Conservation (phyloP, 2,113 vertebrate genomes). For the Oncorhynchus clarkii region DNA sequence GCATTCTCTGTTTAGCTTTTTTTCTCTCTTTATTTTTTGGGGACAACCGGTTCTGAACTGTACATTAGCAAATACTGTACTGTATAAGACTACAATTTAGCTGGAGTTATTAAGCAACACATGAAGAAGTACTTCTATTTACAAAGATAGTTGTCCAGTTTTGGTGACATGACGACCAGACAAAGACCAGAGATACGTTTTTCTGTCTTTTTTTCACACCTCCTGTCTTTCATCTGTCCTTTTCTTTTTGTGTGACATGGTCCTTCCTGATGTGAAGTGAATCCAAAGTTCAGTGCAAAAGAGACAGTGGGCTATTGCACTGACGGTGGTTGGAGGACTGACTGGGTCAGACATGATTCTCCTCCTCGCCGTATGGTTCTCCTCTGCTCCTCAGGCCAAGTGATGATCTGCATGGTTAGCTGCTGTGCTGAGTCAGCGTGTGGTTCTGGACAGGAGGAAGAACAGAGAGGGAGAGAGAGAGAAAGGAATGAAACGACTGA, state of each 20-base stretch:
- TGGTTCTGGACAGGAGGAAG: constrained; percentile 84
- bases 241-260: constrained; percentile 78
- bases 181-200: constrained; percentile 42
- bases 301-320: constrained; percentile 78
- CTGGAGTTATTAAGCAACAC: constrained; percentile 84
- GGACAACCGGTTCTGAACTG: constrained; percentile 65
- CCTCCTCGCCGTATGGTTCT: constrained; percentile 21
- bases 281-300: constrained; percentile 88
- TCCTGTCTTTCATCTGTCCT: constrained; percentile 73
- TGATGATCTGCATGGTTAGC: constrained; percentile 84
- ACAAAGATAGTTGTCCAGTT: constrained; percentile 88
- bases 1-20: constrained; percentile 32
- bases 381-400: constrained; percentile 67
- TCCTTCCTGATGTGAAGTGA: constrained; percentile 85
- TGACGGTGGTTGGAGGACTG: constrained; percentile 51
- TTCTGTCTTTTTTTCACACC: constrained; percentile 27
- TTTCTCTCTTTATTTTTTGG: constrained; percentile 28
- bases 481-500: not conserved
- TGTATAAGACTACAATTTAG: constrained; percentile 89
- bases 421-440: constrained; percentile 98
- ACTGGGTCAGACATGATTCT: constrained; percentile 37
- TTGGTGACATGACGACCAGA: constrained; percentile 74
- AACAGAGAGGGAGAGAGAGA: constrained; percentile 28
- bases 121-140: constrained; percentile 91
- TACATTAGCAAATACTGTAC: constrained; percentile 77